Evolutionary conservation across 2,888 invertebrate species (phyloP).

Genomic region (Agonopterix heracliana): DNA sequence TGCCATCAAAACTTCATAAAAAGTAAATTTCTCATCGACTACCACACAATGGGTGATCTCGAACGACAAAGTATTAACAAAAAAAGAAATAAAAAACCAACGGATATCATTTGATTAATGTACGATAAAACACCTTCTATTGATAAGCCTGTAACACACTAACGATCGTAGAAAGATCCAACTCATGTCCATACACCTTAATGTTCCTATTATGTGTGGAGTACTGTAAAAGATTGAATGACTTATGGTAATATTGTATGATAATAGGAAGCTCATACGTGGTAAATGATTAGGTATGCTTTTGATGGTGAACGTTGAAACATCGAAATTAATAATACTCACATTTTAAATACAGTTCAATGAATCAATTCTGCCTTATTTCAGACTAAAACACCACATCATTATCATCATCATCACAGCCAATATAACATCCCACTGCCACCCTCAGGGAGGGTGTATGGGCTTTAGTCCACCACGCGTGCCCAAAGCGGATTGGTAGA

Average conservation of each 20-base stretch:
- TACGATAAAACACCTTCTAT: slow-evolving; percentile 25
- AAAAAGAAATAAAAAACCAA: slow-evolving; percentile 19
- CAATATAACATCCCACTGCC: too few relatives aligned
- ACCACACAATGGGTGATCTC: slow-evolving; percentile 15
- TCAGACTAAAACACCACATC: too few relatives aligned
- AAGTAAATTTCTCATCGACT: neutral
- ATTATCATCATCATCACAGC: too few relatives aligned
- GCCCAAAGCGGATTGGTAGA: too few relatives aligned
- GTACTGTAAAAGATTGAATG: slow-evolving; percentile 13
- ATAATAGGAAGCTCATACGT: slow-evolving; percentile 11
- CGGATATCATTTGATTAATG: slow-evolving; percentile 27
- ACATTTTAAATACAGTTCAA: too few relatives aligned
- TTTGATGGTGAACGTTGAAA: slow-evolving; percentile 2
- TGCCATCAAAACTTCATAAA: too few relatives aligned
- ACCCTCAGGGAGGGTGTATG: too few relatives aligned
- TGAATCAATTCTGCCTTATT: too few relatives aligned
- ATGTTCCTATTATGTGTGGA: slow-evolving; percentile 12
- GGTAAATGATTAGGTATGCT: slow-evolving; percentile 11
- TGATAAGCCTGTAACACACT: slow-evolving; percentile 22
- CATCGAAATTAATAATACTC: too few relatives aligned
- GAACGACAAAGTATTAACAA: slow-evolving; percentile 24
- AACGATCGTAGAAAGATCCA: slow-evolving; percentile 16
- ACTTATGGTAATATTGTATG: slow-evolving; percentile 14
- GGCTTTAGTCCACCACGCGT: too few relatives aligned
- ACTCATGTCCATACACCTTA: slow-evolving; percentile 13